phyloP scores from a whole-genome alignment of 2,113 vertebrate species.

The Elaphurus davidianus region DNA sequence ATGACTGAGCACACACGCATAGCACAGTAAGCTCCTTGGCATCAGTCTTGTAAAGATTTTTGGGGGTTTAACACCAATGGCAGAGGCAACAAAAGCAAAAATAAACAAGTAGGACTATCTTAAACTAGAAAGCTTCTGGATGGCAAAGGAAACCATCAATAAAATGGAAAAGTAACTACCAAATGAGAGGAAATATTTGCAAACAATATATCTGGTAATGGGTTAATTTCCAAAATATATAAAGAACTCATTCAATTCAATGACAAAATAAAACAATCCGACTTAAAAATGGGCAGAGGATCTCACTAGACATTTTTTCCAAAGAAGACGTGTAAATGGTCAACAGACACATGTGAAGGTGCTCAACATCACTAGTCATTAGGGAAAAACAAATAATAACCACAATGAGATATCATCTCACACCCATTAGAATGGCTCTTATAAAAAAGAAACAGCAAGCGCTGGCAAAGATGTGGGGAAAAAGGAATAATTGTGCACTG shows the following conservation, averaged over 20 bases:
- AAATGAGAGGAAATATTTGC: neutral
- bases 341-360: neutral
- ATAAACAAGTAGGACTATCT: neutral
- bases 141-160: neutral
- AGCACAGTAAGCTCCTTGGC: neutral
- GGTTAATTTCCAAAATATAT: neutral
- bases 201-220: neutral
- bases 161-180: neutral
- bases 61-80: neutral
- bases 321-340: neutral
- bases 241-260: neutral
- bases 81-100: neutral
- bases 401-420: neutral
- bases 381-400: neutral
- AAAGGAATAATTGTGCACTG: neutral
- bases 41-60: neutral
- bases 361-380: neutral
- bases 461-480: neutral
- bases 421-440: neutral
- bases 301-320: neutral
- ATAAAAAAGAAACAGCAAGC: neutral
- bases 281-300: neutral
- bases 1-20: neutral
- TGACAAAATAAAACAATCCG: neutral
- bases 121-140: neutral